phyloP scores from a whole-genome alignment of 2,888 invertebrate genomes.

The Orchesella flavescens region DNA sequence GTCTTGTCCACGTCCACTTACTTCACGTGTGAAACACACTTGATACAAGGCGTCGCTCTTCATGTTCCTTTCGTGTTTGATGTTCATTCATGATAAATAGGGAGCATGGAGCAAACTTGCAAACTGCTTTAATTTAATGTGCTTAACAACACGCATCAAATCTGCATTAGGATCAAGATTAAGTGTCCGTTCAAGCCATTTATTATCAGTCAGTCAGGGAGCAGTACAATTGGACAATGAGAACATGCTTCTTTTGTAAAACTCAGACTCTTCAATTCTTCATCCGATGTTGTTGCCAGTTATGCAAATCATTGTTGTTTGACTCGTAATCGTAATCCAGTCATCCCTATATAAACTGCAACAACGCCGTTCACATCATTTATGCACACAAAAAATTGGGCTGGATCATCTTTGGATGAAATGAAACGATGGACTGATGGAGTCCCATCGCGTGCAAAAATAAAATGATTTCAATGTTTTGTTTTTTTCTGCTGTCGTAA shows the following conservation, averaged over 20 bases:
- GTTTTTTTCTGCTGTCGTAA: not conserved
- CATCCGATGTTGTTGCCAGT: not conserved
- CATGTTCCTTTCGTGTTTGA: not conserved
- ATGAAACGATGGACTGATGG: too few relatives aligned
- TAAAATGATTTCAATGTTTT: not conserved
- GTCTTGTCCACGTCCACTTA: too few relatives aligned
- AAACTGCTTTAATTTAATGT: not conserved
- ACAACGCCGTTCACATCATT: too few relatives aligned
- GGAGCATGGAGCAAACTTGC: too few relatives aligned
- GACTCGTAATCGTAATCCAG: conserved; percentile 4
- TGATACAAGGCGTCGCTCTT: conserved; percentile 3
- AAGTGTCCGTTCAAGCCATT: not conserved
- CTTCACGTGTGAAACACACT: conserved; percentile 3
- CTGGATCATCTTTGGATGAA: not conserved
- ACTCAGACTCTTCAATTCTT: not conserved
- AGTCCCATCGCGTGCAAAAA: conserved; percentile 19
- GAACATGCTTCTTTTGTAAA: not conserved
- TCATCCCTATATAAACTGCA: not conserved
- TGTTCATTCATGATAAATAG: not conserved
- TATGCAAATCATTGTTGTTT: conserved; percentile 37
- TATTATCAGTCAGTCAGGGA: not conserved
- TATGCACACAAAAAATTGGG: conserved; percentile 22
- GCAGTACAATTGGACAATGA: not conserved
- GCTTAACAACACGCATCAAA: conserved; percentile 1
- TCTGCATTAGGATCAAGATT: too few relatives aligned